Base-by-base conservation (phyloP, 1,140 invertebrate genomes). In the Magallana gigas region DNA sequence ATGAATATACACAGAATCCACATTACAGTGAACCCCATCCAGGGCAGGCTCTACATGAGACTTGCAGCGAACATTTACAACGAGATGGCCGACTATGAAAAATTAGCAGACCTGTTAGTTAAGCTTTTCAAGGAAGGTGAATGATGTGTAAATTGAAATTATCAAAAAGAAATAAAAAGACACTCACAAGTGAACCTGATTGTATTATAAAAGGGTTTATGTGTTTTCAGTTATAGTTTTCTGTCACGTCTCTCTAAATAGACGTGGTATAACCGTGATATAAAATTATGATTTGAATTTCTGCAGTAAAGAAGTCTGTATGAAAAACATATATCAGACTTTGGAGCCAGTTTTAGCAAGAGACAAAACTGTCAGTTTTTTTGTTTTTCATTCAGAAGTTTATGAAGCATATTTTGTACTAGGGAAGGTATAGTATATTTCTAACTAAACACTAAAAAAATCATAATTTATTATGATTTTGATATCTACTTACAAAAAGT, bases 41-140 rank as follows among this genome's bases (percentile, higher is more conserved):
- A 85, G 12, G 76, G 84, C 0, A n/a, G 83, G 11, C 36, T 83
- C 7, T 85, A 83, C 60, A 16, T 85, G 4, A 57, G 87, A 8
- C n/a, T 88, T 18, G 81, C 83, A 29, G 87, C 87, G 9, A 88
- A 88, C 60, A 83, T 88, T 7, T 88, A 88, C 80, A 88, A 88
- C 36, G 64, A 84, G 23, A 56, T 18, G 5, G 59, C 48, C 8
- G 87, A 88, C 23, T 88, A 88, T 59, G 12, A 68, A 18, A 85
- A 68, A 68, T n/a, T 85, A 57, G 57, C 16, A 0, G 80, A 82
- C n/a, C 48, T 82, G 9, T 12, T 64, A 14, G n/a, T 64, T 36
- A 36, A 36, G 12, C 12, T 64, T 1, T 64, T 64, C 1, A 64
- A 1, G 4, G n/a, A 1, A 64, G 12, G 12, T 64, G 1, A 14